A percentile compares a stretch with the other conserved stretches of the same genome.
phyloP scores from a whole-genome alignment of 2,113 vertebrate genomes.

The Pseudorhombus dupliciocellatus region DNA sequence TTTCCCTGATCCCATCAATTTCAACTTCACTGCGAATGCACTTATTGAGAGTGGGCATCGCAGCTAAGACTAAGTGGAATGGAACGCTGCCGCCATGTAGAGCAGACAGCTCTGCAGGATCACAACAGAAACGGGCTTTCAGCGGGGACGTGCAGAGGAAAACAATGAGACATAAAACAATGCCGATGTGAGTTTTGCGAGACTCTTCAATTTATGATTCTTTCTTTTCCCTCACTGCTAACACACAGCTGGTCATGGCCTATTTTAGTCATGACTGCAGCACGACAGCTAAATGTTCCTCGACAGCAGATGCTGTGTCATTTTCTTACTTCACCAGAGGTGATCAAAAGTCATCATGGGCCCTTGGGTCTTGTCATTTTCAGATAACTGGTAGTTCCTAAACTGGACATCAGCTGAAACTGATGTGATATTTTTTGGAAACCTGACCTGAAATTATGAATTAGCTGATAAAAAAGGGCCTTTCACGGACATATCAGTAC shows the following conservation, averaged over 20 bases:
- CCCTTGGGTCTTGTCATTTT: background rate
- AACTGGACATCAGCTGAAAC: no score
- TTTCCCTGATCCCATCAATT: constrained; percentile 41
- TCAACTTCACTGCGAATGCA: constrained; percentile 34
- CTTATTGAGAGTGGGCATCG: constrained; percentile 53
- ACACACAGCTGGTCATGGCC: background rate
- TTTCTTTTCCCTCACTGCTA: background rate
- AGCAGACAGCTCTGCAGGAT: constrained; percentile 46
- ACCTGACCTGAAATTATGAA: no score
- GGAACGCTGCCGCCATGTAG: constrained; percentile 41
- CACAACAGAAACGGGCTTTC: constrained; percentile 50
- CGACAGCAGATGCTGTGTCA: no score
- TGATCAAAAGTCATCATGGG: background rate
- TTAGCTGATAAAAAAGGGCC: no score
- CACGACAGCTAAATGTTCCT: background rate
- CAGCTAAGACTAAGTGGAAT: constrained; percentile 57
- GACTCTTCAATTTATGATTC: constrained; percentile 1
- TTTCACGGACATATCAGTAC: no score
- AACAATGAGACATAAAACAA: constrained; percentile 48
- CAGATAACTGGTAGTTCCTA: no score
- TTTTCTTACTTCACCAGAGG: background rate
- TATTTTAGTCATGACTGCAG: background rate
- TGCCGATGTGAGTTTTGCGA: background rate
- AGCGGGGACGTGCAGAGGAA: constrained; percentile 32
- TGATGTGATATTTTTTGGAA: no score